These are phyloP conservation scores for Bombus confusus DNA, from an alignment of 1,140 invertebrate species.

Conservation along the genomic window DNA sequence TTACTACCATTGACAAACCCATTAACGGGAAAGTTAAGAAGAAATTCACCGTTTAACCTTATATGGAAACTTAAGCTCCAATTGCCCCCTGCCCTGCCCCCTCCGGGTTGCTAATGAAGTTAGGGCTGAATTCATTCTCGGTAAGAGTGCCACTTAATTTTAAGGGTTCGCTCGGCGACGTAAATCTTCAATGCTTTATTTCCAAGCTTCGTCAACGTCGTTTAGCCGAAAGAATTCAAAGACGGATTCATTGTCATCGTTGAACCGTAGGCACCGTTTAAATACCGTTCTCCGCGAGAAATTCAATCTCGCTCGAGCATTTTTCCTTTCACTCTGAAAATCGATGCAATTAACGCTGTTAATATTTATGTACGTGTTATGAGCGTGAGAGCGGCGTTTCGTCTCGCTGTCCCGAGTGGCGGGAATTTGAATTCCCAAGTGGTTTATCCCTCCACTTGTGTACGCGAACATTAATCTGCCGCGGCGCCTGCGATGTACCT, in stretches of 20 bases:
- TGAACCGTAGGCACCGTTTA: background rate
- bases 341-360: conserved; percentile 11
- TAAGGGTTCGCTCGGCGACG: background rate
- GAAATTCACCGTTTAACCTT: conserved; percentile 8
- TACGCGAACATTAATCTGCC: background rate
- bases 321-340: background rate
- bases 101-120: background rate
- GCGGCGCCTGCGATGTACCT: background rate
- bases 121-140: conserved; percentile 10
- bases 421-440: conserved; percentile 26
- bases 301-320: background rate
- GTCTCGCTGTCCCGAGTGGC: background rate
- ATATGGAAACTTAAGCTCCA: conserved; percentile 23
- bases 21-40: background rate
- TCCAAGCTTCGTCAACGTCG: background rate
- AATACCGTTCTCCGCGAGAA: background rate
- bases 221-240: background rate
- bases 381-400: background rate
- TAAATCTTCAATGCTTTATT: conserved; percentile 7
- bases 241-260: background rate
- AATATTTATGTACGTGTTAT: conserved; percentile 30
- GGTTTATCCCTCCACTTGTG: background rate
- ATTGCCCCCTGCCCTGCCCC: background rate
- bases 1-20: background rate
- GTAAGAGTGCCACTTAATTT: conserved; percentile 11